A percentile compares a stretch with the other conserved stretches of the same genome.
Conservation (phyloP, 2,888 invertebrate genomes). For the Antitype chi region DNA sequence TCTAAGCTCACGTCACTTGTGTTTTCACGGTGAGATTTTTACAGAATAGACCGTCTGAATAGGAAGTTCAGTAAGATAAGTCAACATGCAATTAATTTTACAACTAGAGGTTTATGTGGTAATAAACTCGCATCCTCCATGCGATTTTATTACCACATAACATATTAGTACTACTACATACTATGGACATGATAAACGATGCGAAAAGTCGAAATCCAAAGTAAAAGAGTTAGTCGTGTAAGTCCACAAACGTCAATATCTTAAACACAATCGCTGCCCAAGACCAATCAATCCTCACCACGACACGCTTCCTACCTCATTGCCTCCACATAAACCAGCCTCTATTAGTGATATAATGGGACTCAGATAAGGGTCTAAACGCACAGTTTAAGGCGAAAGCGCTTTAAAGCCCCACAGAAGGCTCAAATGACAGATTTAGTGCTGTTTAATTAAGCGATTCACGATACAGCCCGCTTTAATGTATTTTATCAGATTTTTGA, state of each 20-base stretch:
- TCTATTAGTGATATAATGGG: constrained; percentile 87
- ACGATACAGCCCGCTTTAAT: constrained; percentile 78
- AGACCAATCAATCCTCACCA: constrained; percentile 48
- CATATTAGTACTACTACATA: no score
- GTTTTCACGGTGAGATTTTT: no score
- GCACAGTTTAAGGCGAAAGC: constrained; percentile 82
- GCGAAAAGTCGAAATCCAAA: no score
- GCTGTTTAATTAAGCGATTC: constrained; percentile 87
- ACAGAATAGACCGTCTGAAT: no score
- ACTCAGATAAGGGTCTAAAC: constrained; percentile 83
- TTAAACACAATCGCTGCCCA: constrained; percentile 41
- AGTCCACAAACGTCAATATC: constrained; percentile 17
- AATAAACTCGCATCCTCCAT: no score
- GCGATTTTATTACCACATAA: no score
- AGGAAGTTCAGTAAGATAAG: no score
- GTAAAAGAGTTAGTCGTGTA: not conserved
- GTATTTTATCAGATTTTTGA: constrained; percentile 83
- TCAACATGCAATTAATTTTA: no score
- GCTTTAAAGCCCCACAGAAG: constrained; percentile 79
- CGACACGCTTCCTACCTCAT: constrained; percentile 59
- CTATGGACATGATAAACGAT: no score
- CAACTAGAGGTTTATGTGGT: no score
- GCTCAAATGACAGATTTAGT: constrained; percentile 88
- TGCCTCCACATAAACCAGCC: constrained; percentile 80
- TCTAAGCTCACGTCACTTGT: no score